Evolutionary conservation across 2,888 invertebrate genomes (phyloP), one percentile per base, ranked within the genome.

Genomic region (Lithophane socia): DNA sequence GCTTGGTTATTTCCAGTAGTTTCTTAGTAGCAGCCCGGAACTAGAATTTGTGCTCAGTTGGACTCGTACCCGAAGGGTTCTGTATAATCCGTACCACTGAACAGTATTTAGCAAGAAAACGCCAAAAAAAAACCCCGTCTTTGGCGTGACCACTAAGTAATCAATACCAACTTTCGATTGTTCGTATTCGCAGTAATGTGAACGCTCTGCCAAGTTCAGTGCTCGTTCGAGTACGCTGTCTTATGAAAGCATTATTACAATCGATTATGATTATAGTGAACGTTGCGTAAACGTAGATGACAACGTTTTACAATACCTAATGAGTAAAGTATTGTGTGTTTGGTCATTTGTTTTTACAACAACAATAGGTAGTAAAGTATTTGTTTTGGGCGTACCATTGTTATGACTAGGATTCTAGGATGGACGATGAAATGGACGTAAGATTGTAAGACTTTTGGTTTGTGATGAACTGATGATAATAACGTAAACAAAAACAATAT

Each of bases 141-240:
- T 60, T 60, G 18, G 24, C 85, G 75, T 82, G 75, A 72, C 61
- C 56, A 75, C 37, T 75, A 58, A 52, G 52, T 52, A 52, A 72
- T 75, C 49, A 69, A 69, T 84, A 84, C 12, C 12, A 44, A 84
- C 88, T 87, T 87, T 87, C 88, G 78, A 84, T 80, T 77, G 65
- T 72, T 76, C 56, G 61, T 37, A 42, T 13, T 58, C 12, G 73
- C 47, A 68, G 71, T 52, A 75, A 86, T 79, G 91, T 88, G 88
- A 89, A 89, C 85, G 90, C 58, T 84, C 90, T 84, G 65, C 73
- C 84, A 85, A 89, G 92, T 91, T 92, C 91, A 92, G 61, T 88
- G 86, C 72, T 77, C 83, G 83, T 47, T 56, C 29, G 24, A 80
- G 84, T 80, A 79, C 69, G 29, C 66, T 70, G 66, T 72, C 66